phyloP scores from a whole-genome alignment of 2,888 invertebrate species.

The Copidosoma aretas region DNA sequence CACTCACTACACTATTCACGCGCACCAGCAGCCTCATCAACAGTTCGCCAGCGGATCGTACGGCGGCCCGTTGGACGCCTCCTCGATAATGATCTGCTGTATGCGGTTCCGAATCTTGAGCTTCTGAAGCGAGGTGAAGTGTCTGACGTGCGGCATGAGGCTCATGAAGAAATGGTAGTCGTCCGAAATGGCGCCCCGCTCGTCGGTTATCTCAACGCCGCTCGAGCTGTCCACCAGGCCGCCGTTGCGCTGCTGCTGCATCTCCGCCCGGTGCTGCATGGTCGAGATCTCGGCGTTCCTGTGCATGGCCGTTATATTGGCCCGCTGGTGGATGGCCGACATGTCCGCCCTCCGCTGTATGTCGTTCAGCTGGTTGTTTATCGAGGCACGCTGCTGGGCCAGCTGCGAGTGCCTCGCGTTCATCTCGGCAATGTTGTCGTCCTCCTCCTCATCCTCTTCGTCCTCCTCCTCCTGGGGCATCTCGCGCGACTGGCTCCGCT shows the following conservation, averaged over 20 bases:
- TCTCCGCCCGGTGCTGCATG: constrained; percentile 18
- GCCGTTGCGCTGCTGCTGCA: constrained; percentile 22
- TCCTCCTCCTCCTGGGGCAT: constrained; percentile 15
- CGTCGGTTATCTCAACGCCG: constrained; percentile 28
- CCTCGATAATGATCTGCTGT: constrained; percentile 41
- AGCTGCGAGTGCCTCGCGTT: constrained; percentile 25
- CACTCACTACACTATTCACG: neutral
- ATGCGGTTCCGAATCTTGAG: constrained; percentile 38
- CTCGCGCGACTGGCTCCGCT: constrained; percentile 1
- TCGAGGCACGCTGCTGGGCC: constrained; percentile 11
- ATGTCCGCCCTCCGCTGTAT: constrained; percentile 22
- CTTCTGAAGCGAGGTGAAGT: constrained; percentile 38
- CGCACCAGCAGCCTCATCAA: neutral
- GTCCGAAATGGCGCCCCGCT: constrained; percentile 37
- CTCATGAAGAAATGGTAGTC: constrained; percentile 43
- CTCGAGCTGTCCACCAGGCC: constrained; percentile 8
- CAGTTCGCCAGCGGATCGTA: constrained; percentile 38
- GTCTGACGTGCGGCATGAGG: constrained; percentile 35
- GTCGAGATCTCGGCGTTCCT: constrained; percentile 11
- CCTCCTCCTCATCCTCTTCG: constrained; percentile 16
- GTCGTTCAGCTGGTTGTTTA: constrained; percentile 20
- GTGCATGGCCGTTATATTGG: constrained; percentile 24
- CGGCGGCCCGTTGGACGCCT: constrained; percentile 24
- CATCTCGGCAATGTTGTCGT: constrained; percentile 23
- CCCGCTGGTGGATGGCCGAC: constrained; percentile 31